These are phyloP conservation scores for Benthosema pterotum DNA, from an alignment of 2,797 vertebrate species.

Conservation along the genomic window DNA sequence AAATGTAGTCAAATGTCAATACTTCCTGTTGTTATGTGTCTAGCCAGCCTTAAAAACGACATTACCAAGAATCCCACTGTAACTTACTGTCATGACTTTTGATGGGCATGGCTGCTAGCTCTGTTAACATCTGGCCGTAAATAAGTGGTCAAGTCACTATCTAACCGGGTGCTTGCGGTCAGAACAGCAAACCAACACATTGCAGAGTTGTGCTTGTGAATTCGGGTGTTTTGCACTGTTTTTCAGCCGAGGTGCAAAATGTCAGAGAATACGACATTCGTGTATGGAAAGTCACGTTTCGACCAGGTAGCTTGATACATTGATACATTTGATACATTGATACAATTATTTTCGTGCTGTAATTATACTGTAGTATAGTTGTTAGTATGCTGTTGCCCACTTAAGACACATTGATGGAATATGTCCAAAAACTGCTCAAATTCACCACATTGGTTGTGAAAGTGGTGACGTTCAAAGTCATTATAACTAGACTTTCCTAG, in stretches of 20 bases:
- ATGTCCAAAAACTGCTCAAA: too few species aligned
- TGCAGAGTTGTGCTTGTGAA: background rate
- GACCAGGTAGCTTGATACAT: constrained; percentile 83
- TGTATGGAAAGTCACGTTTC: constrained; percentile 85
- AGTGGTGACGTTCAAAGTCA: too few species aligned
- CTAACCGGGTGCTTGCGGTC: too few species aligned
- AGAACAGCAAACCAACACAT: background rate
- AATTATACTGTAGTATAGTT: too few species aligned
- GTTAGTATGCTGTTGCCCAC: too few species aligned
- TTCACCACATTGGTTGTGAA: too few species aligned
- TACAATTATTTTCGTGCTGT: too few species aligned
- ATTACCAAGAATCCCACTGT: constrained; percentile 59
- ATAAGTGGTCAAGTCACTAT: background rate
- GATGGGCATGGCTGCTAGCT: background rate
- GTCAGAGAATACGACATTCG: constrained; percentile 80
- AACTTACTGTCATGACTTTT: constrained; percentile 35
- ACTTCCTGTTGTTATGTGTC: rapidly evolving
- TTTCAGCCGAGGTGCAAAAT: constrained; percentile 47
- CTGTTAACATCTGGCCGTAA: background rate
- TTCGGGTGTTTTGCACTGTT: background rate
- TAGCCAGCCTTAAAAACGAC: constrained; percentile 41
- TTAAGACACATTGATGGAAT: too few species aligned
- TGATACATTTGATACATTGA: too few species aligned
- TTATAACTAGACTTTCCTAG: too few species aligned
- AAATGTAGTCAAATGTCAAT: constrained; percentile 42